Base-by-base conservation (phyloP, 1,140 invertebrate species). In the Aphelenchoides avenae region DNA sequence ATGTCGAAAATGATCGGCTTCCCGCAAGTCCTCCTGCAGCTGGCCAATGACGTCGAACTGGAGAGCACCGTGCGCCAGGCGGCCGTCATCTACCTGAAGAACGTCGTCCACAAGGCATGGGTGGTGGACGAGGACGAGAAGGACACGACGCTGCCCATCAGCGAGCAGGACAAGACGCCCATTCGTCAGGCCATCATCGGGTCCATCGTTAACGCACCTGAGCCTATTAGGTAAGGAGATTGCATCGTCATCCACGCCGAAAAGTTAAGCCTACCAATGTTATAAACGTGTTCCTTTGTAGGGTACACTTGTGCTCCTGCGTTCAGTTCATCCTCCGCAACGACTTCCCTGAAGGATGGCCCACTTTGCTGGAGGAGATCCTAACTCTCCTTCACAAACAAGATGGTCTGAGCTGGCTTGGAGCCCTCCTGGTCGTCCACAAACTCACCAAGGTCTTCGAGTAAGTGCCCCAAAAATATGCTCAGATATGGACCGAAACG, bases 361-460 rank as follows among this genome's bases (percentile, higher is more conserved):
- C 91, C 0, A 87, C 34, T 18, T 86, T 97, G 71, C 88, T 94
- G 13, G 91, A 97, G 74, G 95, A 96, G 81, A 89, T 95, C 36
- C 84, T 83, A 54, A 83, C 86, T 69, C 89, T 87, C 76, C 80
- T 91, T 46, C 85, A 87, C 76, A 87, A 87, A 77, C 83, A 85
- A 18, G 90, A 96, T 73, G 84, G 86, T 7, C 84, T 83, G 57
- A 85, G 85, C 20, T 95, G 91, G 89, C 86, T 89, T 79, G 93
- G 91, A 50, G 88, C 91, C 44, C 82, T 97, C 2, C 79, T 94
- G 24, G 88, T 88, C 59, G 81, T 97, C 6, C 91, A 95, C 80
- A 89, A 95, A 70, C 82, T 98, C 51, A 89, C 95, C 4, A 96
- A 96, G 82, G 89, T 88, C 78, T 97, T 87, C 79, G 93, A 97